Base-by-base conservation (phyloP, 2,113 vertebrate genomes). In the Psilopogon haemacephalus region DNA sequence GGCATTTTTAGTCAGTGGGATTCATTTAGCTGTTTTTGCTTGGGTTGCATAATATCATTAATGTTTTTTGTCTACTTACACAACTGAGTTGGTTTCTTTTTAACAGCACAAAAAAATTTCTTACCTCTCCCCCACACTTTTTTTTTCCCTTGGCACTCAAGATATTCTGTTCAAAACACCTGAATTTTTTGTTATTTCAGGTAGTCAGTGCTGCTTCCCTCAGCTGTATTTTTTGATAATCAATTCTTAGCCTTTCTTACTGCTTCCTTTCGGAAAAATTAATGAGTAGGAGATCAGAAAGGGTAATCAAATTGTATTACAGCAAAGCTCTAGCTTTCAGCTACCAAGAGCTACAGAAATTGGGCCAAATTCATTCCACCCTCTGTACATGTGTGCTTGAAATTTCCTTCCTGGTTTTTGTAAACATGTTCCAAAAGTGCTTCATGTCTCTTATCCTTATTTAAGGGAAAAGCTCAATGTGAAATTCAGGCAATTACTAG, bases 221-320 rank as follows among this genome's bases (percentile, higher is more conserved):
- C 67, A 46, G 59, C 33, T 94, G 17, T n/a, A 63, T 18, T 56
- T 97, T 89, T 30, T 73, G 48, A 79, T 91, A 93, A 94, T 32
- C 17, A 6, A 54, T 69, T 86, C 27, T 86, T 92, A 88, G 9
- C 0, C n/a, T 84, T 90, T 96, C 21, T 13, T 86, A 5, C 46
- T 74, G n/a, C 14, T 94, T 88, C 32, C 90, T 79, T 73, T 65
- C n/a, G 26, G 11, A 78, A 64, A 77, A 87, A 26, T 9, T 38
- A 46, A 73, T 64, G 72, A 86, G 70, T 75, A 88, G 42, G 60
- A 95, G 84, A 81, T 72, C 46, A 88, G 33, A 19, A 73, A 37
- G 9, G 26, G n/a, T 70, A 79, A 96, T 96, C 87, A 76, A 96
- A 91, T 20, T 93, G 84, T 89, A 89, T 71, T 88, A 90, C 35